Conservation (phyloP, 1,140 invertebrate genomes). For the Cydia amplana region DNA sequence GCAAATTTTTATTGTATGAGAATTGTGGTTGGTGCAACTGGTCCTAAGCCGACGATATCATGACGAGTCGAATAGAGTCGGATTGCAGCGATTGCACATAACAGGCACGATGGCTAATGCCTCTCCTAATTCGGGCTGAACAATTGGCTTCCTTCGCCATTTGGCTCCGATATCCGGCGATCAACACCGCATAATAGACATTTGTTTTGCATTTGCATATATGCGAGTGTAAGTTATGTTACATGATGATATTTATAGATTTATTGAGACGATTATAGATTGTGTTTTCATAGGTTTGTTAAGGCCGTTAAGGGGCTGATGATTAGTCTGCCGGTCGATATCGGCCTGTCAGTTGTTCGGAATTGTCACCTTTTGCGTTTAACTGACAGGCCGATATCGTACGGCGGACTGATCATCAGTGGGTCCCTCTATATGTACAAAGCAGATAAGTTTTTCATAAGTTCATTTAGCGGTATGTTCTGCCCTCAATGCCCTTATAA, state of each 20-base stretch:
- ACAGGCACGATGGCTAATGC: slow-evolving; percentile 6
- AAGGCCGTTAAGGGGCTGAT: too few relatives aligned
- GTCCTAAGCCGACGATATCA: neutral
- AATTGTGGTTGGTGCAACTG: too few relatives aligned
- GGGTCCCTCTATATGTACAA: too few relatives aligned
- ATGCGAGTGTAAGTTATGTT: neutral
- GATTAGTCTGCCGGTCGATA: too few relatives aligned
- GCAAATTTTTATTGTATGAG: too few relatives aligned
- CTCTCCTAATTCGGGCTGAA: neutral
- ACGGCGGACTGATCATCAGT: too few relatives aligned
- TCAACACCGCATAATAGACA: neutral
- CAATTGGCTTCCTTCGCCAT: slow-evolving; percentile 7
- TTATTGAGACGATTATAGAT: neutral
- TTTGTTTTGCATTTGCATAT: slow-evolving; percentile 1
- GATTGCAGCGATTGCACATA: slow-evolving; percentile 2
- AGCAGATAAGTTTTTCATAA: too few relatives aligned
- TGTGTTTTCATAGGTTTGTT: neutral
- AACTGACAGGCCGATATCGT: too few relatives aligned
- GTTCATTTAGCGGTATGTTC: too few relatives aligned
- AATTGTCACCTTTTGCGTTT: too few relatives aligned
- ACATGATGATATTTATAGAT: neutral
- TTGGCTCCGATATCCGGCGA: neutral
- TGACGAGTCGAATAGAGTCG: neutral
- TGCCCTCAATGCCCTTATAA: too few relatives aligned
- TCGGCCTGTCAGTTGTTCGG: too few relatives aligned